Conservation (phyloP, 1,140 invertebrate genomes). For the Pseudomyrmex dendroicus region DNA sequence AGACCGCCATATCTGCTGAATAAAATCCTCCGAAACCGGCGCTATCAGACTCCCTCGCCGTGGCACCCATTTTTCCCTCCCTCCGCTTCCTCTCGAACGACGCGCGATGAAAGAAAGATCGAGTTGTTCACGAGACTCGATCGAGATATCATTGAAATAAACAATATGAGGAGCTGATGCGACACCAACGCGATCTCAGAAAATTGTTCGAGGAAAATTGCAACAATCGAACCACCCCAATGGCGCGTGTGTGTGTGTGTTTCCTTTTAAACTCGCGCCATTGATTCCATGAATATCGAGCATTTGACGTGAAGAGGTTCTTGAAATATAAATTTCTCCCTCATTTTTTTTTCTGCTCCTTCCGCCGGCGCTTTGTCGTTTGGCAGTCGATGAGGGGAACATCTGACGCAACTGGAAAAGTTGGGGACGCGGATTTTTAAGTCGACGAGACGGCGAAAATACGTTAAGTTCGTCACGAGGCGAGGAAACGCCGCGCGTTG, state of each 20-base stretch:
- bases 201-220: too few relatives aligned
- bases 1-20: slow-evolving; percentile 40
- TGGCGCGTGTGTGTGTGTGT: too few relatives aligned
- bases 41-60: neutral
- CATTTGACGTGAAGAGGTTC: too few relatives aligned
- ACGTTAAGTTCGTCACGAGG: slow-evolving; percentile 47
- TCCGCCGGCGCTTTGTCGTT: slow-evolving; percentile 22
- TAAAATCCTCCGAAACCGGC: slow-evolving; percentile 55
- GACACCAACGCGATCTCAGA: too few relatives aligned
- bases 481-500: neutral
- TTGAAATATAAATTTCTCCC: neutral
- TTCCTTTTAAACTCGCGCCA: neutral
- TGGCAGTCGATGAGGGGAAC: slow-evolving; percentile 3
- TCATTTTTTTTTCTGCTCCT: neutral
- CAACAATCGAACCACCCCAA: too few relatives aligned
- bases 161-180: too few relatives aligned
- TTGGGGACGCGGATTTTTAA: slow-evolving; percentile 41
- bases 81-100: neutral
- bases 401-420: slow-evolving; percentile 41
- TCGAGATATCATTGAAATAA: too few relatives aligned
- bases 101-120: neutral
- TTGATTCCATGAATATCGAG: neutral
- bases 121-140: neutral
- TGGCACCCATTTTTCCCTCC: neutral
- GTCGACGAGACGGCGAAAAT: slow-evolving; percentile 43